phyloP scores from a whole-genome alignment of 2,797 vertebrate genomes.

The Meriones psammophilus region DNA sequence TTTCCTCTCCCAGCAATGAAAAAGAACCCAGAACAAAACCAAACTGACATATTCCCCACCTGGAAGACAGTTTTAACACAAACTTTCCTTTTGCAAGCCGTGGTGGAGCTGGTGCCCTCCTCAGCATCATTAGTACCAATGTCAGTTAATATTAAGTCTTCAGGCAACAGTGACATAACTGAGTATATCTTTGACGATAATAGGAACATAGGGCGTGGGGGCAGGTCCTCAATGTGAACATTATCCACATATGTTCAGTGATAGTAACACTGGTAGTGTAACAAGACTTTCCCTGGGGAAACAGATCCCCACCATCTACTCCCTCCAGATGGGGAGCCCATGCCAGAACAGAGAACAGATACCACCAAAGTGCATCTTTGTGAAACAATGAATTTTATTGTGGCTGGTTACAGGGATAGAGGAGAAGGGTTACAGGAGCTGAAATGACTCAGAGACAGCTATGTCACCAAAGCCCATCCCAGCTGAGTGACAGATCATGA shows the following conservation, averaged over 20 bases:
- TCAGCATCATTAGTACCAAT: neutral
- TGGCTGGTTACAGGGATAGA: neutral
- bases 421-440: neutral
- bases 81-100: neutral
- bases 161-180: constrained; percentile 10
- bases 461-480: neutral
- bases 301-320: neutral
- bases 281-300: neutral
- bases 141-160: neutral
- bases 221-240: neutral
- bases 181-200: constrained; percentile 15
- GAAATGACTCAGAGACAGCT: neutral
- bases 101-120: neutral
- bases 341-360: neutral
- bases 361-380: neutral
- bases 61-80: neutral
- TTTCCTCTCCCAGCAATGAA: neutral
- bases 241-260: neutral
- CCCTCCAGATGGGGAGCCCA: neutral
- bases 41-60: too few relatives aligned
- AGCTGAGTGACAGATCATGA: neutral
- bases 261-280: neutral
- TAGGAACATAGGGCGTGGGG: constrained; percentile 1
- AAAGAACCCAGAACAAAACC: neutral
- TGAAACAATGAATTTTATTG: neutral